Base-by-base conservation (phyloP, 1,140 invertebrate genomes). In the Drosophila repleta region DNA sequence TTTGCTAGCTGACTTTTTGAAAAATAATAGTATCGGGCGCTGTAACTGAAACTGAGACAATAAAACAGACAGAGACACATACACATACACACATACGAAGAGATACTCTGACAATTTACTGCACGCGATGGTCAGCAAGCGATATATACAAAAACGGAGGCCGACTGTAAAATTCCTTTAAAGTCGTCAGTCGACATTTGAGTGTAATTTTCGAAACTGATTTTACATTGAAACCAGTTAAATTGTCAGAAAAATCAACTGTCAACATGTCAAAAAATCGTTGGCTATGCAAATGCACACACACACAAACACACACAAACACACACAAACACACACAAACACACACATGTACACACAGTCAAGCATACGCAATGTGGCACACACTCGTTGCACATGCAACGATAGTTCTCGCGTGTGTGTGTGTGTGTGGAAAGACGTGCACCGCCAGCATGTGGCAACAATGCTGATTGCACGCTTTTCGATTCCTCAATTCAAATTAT, bases 231-330 rank as follows among this genome's bases (percentile, higher is more conserved):
- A 88, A 83, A 87, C 84, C 85, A 90, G 90, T 91, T 91, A 91
- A 91, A 91, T 91, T 91, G 90, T 91, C 90, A 91, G 90, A 91
- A 90, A 91, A 91, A 91, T 91, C 90, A 91, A 85, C 89, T 91
- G 90, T 91, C 90, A 91, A 89, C 90, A 84, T 91, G 90, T 91
- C 90, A 91, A 90, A 91, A 91, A 91, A 90, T 90, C 84, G 83
- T 88, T 88, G 83, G 85, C 83, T 83, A 88, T 89, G 84, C 76
- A 79, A 88, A 88, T 85, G 77, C 58, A 79, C 46, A 76, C 55
- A 60, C 29, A 58, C 32, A 52, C 24, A 52, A 18, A 57, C 52
- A 35, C 15, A 37, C 21, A 20, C 6, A 45, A 2, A 51, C 26
- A 52, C 18, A 52, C 10, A 20, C 20, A 29, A 15, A 7, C 35